phyloP scores from a whole-genome alignment of 2,888 invertebrate species.

The Ashinkailepas kermadecensis region DNA sequence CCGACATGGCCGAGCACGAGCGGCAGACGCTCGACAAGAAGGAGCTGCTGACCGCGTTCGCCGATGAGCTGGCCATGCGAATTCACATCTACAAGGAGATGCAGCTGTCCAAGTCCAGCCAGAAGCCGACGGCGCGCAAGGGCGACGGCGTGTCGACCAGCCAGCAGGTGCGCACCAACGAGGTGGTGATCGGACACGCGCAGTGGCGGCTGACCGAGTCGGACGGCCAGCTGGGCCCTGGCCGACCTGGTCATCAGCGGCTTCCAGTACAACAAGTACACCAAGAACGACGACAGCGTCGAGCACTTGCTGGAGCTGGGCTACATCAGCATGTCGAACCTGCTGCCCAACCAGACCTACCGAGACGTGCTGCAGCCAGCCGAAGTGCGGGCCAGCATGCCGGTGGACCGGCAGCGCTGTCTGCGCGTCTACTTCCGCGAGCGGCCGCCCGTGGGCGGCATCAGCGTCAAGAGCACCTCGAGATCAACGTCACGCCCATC shows the following conservation, averaged over 20 bases:
- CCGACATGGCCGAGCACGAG: conserved; percentile 25
- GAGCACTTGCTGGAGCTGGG: conserved; percentile 95
- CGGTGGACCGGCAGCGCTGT: conserved; percentile 83
- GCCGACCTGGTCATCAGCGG: conserved; percentile 92
- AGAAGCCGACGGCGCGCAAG: conserved; percentile 46
- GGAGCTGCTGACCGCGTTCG: conserved; percentile 72
- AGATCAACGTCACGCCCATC: conserved; percentile 93
- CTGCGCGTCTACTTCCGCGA: conserved; percentile 91
- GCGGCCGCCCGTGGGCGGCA: conserved; percentile 95
- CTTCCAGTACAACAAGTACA: conserved; percentile 94
- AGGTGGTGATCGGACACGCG: conserved; percentile 97
- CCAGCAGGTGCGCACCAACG: conserved; percentile 68
- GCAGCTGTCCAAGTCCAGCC: conserved; percentile 49
- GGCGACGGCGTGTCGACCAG: neutral
- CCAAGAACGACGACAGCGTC: conserved; percentile 92
- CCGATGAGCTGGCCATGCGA: conserved; percentile 92
- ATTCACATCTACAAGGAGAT: conserved; percentile 83
- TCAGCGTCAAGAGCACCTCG: conserved; percentile 98
- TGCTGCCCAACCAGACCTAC: conserved; percentile 88
- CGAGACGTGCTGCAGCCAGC: conserved; percentile 72
- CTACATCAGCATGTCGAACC: conserved; percentile 88
- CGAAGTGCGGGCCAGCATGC: conserved; percentile 74
- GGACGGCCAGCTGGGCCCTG: conserved; percentile 95
- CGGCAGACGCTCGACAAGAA: conserved; percentile 47
- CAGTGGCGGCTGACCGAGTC: conserved; percentile 96